phyloP scores from a whole-genome alignment of 1,140 invertebrate species.

The Epicauta chinensis region DNA sequence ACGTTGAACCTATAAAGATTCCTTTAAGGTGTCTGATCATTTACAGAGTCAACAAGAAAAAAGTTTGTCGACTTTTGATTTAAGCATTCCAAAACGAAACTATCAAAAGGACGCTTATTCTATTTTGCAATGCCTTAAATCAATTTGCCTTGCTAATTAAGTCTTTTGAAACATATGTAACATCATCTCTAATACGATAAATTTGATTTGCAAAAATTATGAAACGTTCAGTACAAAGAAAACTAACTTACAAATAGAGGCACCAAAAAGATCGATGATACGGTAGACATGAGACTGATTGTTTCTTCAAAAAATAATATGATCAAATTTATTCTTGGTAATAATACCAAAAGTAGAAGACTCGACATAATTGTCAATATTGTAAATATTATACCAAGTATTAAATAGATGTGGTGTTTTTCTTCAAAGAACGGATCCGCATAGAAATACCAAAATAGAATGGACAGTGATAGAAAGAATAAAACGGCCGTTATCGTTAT shows the following conservation, averaged over 20 bases:
- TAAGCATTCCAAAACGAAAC: too few species aligned
- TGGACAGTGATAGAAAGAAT: not conserved
- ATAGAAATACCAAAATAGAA: constrained; percentile 1
- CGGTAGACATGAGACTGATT: not conserved
- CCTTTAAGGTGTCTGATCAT: too few species aligned
- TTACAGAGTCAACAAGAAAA: too few species aligned
- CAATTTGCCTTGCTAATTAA: too few species aligned
- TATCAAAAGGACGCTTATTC: too few species aligned
- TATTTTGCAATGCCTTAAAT: too few species aligned
- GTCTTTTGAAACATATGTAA: too few species aligned
- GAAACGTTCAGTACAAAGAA: too few species aligned
- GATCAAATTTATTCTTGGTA: not conserved
- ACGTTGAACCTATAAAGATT: too few species aligned
- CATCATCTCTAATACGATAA: too few species aligned
- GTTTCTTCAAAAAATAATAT: constrained; percentile 8
- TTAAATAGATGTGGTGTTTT: not conserved
- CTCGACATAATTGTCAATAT: not conserved
- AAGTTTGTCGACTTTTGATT: too few species aligned
- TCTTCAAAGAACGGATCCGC: not conserved
- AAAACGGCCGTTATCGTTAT: not conserved
- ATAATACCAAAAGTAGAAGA: not conserved
- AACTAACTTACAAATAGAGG: constrained; percentile 4
- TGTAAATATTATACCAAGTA: constrained; percentile 1
- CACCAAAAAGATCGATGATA: constrained; percentile 4
- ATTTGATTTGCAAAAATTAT: too few species aligned